A percentile compares a stretch with the other conserved stretches of the same genome.
Conservation (phyloP, 2,797 vertebrate genomes). For the Psittacula derbiana region DNA sequence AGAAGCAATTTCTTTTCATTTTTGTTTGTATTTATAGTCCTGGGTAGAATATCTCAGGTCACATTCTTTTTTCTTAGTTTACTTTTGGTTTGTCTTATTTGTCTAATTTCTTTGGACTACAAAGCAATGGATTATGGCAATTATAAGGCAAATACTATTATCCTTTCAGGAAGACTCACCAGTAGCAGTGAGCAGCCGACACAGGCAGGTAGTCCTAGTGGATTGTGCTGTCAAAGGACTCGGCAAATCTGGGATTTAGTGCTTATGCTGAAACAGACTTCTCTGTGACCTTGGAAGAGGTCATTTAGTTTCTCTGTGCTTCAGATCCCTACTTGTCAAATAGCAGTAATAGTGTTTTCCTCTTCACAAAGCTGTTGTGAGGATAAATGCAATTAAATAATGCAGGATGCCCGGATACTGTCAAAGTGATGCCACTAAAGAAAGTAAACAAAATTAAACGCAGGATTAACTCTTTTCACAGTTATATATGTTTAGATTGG, state of each 20-base stretch:
- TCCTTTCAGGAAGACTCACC: not conserved
- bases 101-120: not conserved
- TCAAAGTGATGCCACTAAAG: not conserved
- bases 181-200: not conserved
- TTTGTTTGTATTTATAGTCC: not conserved
- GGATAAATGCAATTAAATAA: slow-evolving; percentile 20
- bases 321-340: not conserved
- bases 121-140: not conserved
- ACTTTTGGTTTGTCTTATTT: not conserved
- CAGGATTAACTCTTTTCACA: not conserved
- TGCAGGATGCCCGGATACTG: not conserved
- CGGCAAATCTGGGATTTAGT: slow-evolving; percentile 35
- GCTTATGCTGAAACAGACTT: not conserved
- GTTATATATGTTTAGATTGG: not conserved
- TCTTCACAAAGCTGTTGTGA: not conserved
- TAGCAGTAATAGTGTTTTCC: not conserved
- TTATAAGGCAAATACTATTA: not conserved
- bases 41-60: not conserved
- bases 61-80: not conserved
- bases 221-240: not conserved
- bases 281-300: not conserved
- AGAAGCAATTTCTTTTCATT: not conserved
- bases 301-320: not conserved
- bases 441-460: not conserved
- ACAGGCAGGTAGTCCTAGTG: not conserved